Evolutionary conservation across 2,888 invertebrate species (phyloP).

Genomic region (Thereva nobilitata): DNA sequence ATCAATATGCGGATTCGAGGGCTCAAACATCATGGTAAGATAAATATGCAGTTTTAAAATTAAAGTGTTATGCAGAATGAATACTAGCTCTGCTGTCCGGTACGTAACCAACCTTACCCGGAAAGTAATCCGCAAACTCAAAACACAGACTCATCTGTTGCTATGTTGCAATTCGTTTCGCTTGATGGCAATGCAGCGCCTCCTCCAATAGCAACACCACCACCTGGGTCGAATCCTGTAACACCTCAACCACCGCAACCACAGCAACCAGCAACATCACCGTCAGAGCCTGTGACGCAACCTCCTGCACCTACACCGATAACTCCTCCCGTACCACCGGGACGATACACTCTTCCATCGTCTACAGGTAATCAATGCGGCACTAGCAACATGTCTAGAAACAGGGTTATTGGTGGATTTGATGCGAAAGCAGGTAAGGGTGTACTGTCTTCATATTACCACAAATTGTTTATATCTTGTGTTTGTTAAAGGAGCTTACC

Average conservation of each 20-base stretch:
- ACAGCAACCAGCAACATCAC: slow-evolving; percentile 4
- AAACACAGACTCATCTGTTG: slow-evolving; percentile 1
- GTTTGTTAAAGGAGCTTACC: slow-evolving; percentile 66
- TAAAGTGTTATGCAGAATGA: not conserved
- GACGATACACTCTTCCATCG: slow-evolving; percentile 30
- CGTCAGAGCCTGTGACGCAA: not conserved
- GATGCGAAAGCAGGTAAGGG: slow-evolving; percentile 49
- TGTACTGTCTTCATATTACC: not conserved
- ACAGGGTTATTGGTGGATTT: slow-evolving; percentile 64
- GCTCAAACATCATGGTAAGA: slow-evolving; percentile 66
- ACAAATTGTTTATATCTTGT: not conserved
- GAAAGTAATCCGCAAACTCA: too few relatives aligned
- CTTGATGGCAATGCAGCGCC: not conserved
- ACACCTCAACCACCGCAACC: not conserved
- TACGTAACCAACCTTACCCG: not conserved
- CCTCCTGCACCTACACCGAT: not conserved
- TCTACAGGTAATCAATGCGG: slow-evolving; percentile 59
- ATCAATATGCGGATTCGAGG: slow-evolving; percentile 73
- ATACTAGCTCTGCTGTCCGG: slow-evolving; percentile 42
- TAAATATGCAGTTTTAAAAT: not conserved
- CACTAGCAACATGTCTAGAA: slow-evolving; percentile 55
- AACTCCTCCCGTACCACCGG: not conserved
- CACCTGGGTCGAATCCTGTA: not conserved
- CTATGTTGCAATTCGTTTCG: slow-evolving; percentile 34
- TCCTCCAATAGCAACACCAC: not conserved